A percentile compares a stretch with the other conserved stretches of the same genome.
phyloP scores from a whole-genome alignment of 2,113 vertebrate genomes.

The Suricata suricatta region DNA sequence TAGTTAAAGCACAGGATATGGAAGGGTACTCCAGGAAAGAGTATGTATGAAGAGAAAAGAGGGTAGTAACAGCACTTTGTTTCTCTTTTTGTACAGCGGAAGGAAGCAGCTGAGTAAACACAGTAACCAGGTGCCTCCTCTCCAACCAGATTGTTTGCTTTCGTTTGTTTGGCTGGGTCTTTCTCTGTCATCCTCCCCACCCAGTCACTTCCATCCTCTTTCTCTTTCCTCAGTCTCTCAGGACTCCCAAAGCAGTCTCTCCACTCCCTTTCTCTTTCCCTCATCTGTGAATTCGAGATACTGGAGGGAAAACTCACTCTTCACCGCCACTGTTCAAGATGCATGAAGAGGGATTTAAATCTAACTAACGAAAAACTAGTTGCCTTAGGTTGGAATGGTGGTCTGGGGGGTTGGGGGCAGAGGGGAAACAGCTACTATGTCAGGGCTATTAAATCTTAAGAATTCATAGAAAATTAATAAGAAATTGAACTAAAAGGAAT shows the following conservation, averaged over 20 bases:
- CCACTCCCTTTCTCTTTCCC: background rate
- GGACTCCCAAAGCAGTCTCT: background rate
- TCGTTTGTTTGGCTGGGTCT: background rate
- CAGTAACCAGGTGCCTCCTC: background rate
- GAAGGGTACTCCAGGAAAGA: background rate
- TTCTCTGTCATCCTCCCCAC: background rate
- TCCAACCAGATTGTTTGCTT: background rate
- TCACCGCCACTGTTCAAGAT: background rate
- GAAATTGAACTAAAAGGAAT: background rate
- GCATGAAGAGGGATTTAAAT: background rate
- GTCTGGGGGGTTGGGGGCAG: too few relatives aligned
- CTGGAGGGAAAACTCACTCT: background rate
- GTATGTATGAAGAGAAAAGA: background rate
- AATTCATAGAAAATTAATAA: background rate
- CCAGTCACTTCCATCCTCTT: background rate
- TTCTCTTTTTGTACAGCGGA: background rate
- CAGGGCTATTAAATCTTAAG: background rate
- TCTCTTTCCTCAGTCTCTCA: background rate
- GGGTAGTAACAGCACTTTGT: background rate
- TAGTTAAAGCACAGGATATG: background rate
- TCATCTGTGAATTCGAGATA: background rate
- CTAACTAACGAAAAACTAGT: background rate
- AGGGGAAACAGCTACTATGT: background rate
- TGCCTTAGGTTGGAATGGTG: background rate
- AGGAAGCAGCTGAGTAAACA: conserved; percentile 41